These are phyloP conservation scores for Leptoclinus maculatus DNA, from an alignment of 2,797 vertebrate genomes.

Conservation along the genomic window DNA sequence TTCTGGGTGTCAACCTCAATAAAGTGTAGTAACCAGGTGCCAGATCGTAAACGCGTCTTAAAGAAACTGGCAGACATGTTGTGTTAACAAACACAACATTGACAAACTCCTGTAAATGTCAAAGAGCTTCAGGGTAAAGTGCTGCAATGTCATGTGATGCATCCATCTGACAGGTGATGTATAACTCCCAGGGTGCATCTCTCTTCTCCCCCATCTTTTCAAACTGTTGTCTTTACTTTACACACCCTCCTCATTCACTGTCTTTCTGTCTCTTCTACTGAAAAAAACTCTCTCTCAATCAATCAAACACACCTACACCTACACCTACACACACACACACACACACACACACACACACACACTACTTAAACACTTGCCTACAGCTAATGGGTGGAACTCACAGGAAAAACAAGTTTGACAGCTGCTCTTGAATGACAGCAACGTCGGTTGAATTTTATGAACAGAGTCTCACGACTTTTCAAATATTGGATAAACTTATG, in stretches of 20 bases:
- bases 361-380: constrained; percentile 39
- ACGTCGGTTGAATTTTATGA: background rate
- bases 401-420: constrained; percentile 73
- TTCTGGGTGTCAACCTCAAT: background rate
- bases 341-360: background rate
- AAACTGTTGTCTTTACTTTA: too few species aligned
- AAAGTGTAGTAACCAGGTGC: background rate
- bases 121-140: constrained; percentile 34
- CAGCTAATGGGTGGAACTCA: constrained; percentile 46
- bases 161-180: background rate
- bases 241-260: background rate
- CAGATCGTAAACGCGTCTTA: background rate
- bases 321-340: background rate
- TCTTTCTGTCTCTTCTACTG: background rate
- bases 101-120: background rate
- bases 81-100: background rate
- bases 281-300: background rate
- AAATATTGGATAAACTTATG: background rate
- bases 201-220: background rate
- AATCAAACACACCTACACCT: background rate
- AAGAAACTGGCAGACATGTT: background rate
- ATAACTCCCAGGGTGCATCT: background rate
- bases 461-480: background rate
- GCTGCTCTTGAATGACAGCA: constrained; percentile 6
- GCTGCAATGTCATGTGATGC: background rate